These are phyloP conservation scores for Drosophila aff. DNA, from an alignment of 1,140 invertebrate species.

Conservation along the genomic window DNA sequence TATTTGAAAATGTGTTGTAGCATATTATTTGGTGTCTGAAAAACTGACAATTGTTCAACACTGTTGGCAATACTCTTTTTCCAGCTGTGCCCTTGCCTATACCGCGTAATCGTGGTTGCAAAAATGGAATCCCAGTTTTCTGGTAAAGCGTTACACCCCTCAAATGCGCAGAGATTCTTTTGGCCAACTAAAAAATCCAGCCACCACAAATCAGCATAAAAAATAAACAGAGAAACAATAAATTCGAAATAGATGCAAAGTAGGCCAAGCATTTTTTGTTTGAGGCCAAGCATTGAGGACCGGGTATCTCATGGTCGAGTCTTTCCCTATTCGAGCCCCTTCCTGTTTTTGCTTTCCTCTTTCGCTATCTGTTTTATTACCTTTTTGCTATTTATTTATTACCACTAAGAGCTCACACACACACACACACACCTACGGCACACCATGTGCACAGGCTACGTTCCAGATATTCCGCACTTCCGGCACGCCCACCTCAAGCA, in stretches of 20 bases:
- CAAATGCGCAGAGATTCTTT: background rate
- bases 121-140: background rate
- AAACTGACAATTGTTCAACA: background rate
- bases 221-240: too few species aligned
- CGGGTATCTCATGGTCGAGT: background rate
- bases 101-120: background rate
- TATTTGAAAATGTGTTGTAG: background rate
- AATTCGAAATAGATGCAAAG: background rate
- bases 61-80: slow-evolving; percentile 21
- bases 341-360: slow-evolving; percentile 5
- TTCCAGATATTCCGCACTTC: slow-evolving; percentile 32
- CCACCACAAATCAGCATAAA: background rate
- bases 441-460: background rate
- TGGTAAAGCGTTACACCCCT: background rate
- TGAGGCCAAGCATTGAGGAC: background rate
- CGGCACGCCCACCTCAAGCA: slow-evolving; percentile 28
- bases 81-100: background rate
- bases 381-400: slow-evolving; percentile 66
- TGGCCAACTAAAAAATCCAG: background rate
- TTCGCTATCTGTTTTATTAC: slow-evolving; percentile 57
- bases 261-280: background rate
- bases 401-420: slow-evolving; percentile 42
- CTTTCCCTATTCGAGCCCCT: background rate
- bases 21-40: background rate
- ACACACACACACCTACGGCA: background rate